phyloP scores from a whole-genome alignment of 2,888 invertebrate genomes.

The Agrochola macilenta region DNA sequence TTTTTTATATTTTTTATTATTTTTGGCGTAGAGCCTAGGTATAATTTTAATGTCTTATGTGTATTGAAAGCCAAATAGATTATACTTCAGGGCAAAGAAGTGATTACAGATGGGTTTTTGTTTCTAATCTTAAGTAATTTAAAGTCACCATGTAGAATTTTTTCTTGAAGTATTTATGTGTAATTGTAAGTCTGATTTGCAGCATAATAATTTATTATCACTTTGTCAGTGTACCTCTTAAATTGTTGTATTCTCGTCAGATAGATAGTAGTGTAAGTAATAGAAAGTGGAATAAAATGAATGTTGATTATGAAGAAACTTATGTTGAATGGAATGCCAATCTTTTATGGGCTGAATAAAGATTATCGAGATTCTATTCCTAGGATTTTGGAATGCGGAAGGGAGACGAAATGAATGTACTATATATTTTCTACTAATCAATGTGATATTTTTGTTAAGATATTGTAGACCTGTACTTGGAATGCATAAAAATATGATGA shows the following conservation, averaged over 20 bases:
- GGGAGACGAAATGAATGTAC: neutral
- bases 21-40: slow-evolving; percentile 3
- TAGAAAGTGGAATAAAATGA: slow-evolving; percentile 10
- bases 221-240: slow-evolving; percentile 16
- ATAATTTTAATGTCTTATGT: slow-evolving; percentile 15
- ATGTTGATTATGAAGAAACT: neutral
- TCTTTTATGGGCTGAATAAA: slow-evolving; percentile 2
- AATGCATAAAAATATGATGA: slow-evolving; percentile 51
- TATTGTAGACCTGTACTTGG: slow-evolving; percentile 37
- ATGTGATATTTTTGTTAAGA: slow-evolving; percentile 71
- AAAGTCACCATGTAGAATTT: slow-evolving; percentile 16
- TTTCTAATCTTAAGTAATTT: slow-evolving; percentile 6
- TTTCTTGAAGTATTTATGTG: slow-evolving; percentile 17
- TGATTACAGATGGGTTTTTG: neutral
- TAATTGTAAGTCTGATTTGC: slow-evolving; percentile 14
- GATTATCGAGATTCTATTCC: slow-evolving; percentile 18
- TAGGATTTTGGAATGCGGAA: slow-evolving; percentile 19
- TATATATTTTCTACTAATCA: slow-evolving; percentile 51
- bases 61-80: slow-evolving; percentile 34
- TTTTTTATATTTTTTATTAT: slow-evolving; percentile 16
- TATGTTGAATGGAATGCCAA: neutral
- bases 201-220: slow-evolving; percentile 31
- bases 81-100: slow-evolving; percentile 17
- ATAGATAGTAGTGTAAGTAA: slow-evolving; percentile 9
- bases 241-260: slow-evolving; percentile 26